Evolutionary conservation across 2,113 vertebrate species (phyloP).

Genomic region (Dendropsophus ebraccatus): DNA sequence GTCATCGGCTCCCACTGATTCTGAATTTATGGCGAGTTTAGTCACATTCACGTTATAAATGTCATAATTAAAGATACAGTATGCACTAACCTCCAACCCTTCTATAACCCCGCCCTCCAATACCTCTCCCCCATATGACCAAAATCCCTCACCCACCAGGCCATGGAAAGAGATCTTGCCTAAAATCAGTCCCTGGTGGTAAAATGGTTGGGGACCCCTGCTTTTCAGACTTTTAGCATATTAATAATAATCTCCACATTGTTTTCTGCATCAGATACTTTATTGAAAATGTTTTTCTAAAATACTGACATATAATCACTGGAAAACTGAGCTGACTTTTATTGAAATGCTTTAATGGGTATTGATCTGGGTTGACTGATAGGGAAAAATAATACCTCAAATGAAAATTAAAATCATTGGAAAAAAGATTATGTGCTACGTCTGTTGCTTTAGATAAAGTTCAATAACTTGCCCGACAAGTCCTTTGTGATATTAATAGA

Average conservation of each 20-base stretch:
- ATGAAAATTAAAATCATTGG: slow-evolving; percentile 25
- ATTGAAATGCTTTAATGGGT: slow-evolving; percentile 16
- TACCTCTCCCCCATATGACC: no score
- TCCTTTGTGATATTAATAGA: slow-evolving; percentile 29
- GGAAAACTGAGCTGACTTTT: background rate
- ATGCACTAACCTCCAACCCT: no score
- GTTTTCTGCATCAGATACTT: background rate
- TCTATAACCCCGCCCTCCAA: no score
- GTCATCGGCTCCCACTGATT: no score
- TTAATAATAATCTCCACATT: background rate
- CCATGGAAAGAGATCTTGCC: no score
- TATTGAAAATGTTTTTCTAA: background rate
- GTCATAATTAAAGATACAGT: no score
- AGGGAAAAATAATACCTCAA: background rate
- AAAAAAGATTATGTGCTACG: slow-evolving; percentile 28
- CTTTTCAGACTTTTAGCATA: background rate
- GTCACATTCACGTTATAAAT: no score
- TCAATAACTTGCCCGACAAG: slow-evolving; percentile 13
- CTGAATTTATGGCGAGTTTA: no score
- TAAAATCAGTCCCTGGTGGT: no score
- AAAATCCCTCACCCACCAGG: no score
- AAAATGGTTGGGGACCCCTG: no score
- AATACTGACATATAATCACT: background rate
- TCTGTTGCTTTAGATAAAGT: slow-evolving; percentile 3
- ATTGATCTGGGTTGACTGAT: slow-evolving; percentile 11